Evolutionary conservation across 2,888 invertebrate genomes (phyloP).

Genomic region (Hydropsyche betteni): DNA sequence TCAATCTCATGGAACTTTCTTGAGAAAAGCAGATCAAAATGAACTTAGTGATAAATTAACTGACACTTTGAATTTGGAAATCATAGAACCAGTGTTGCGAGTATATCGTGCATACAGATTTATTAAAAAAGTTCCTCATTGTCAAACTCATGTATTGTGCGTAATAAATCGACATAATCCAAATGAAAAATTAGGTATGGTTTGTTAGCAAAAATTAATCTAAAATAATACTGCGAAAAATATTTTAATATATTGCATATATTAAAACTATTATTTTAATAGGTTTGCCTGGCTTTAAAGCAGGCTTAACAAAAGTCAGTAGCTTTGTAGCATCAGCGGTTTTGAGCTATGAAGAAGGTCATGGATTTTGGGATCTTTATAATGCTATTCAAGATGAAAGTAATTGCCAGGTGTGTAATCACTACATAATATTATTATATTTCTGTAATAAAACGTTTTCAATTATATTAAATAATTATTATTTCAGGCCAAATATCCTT

Average conservation of each 20-base stretch:
- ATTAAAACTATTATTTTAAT: constrained; percentile 49
- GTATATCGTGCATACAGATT: constrained; percentile 84
- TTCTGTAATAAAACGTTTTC: constrained; percentile 50
- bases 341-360: constrained; percentile 76
- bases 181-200: constrained; percentile 59
- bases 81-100: constrained; percentile 83
- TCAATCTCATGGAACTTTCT: constrained; percentile 71
- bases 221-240: neutral
- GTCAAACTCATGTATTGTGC: constrained; percentile 83
- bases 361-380: constrained; percentile 82
- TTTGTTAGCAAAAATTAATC: neutral
- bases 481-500: constrained; percentile 72
- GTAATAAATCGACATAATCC: constrained; percentile 75
- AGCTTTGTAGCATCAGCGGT: constrained; percentile 82
- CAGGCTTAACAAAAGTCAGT: constrained; percentile 75
- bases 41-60: constrained; percentile 79
- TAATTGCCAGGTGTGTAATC: constrained; percentile 73
- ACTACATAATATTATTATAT: constrained; percentile 53
- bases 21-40: constrained; percentile 73
- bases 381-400: constrained; percentile 76
- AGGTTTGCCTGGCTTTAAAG: constrained; percentile 75
- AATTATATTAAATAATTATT: constrained; percentile 42
- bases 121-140: constrained; percentile 73
- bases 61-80: constrained; percentile 82
- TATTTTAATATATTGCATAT: neutral